Base-by-base conservation (phyloP, 2,797 vertebrate species). In the Melanotaenia parkinsoni region DNA sequence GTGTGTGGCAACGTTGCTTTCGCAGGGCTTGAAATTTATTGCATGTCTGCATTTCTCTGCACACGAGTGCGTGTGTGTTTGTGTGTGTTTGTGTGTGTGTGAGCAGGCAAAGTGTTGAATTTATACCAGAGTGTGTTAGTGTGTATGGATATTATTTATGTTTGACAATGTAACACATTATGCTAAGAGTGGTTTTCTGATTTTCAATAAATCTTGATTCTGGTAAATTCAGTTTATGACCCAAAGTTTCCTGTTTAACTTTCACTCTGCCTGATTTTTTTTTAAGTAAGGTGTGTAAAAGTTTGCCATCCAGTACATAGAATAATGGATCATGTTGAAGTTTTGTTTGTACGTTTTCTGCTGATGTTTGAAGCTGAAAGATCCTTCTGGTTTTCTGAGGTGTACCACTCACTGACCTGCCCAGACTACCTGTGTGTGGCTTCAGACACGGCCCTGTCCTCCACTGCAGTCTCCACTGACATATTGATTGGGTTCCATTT, bases 401-500 rank as follows among this genome's bases (percentile, higher is more conserved):
- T 59, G 72, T 20, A 35, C 64, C 37, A 57, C 78, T 85, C 45
- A 20, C 70, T 51, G 51, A 67, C 78, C 16, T 59, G 54, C 65
- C 65, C 54, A 20, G 10, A 79, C 84, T 74, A 78, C 80, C 77
- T 88, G 80, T 58, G 69, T 70, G 83, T 82, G 80, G 79, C 69
- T 58, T 87, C 83, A 89, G 76, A 89, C 84, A 59, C 71, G 45
- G 79, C 80, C 65, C 87, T 88, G 86, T 91, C 88, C 88, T 93
- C 84, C 83, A n/a, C 83, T 81, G 82, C 89, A 86, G 88, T 75
- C 77, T 87, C 86, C 82, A 81, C 89, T 91, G 91, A 90, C 88
- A 86, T 94, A 93, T 93, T 93, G 93, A 94, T 94, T 92, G 90
- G 85, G 77, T 86, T 88, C 88, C 89, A 91, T 94, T 94, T 92